phyloP scores from a whole-genome alignment of 1,140 invertebrate genomes.

The Caenorhabditis elegans region DNA sequence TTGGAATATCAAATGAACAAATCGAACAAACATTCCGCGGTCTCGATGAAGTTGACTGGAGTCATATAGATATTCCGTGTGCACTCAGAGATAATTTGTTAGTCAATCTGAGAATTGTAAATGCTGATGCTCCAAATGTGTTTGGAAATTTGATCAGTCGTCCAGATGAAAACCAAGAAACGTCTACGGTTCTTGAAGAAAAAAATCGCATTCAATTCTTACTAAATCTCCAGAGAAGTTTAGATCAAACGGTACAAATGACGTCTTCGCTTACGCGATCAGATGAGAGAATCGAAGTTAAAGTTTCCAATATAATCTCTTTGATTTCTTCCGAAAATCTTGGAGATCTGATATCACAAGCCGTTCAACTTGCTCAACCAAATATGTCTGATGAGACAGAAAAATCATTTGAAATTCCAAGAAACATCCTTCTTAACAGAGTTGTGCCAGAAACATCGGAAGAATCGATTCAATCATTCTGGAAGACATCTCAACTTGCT shows the following conservation, averaged over 20 bases:
- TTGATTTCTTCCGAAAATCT: not conserved
- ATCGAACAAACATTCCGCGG: not conserved
- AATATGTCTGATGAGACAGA: not conserved
- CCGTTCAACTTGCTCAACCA: not conserved
- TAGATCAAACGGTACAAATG: not conserved
- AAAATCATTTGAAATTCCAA: not conserved
- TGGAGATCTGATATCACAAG: not conserved
- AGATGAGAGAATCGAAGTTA: too few species aligned
- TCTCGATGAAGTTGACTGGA: not conserved
- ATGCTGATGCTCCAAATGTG: conserved; percentile 1
- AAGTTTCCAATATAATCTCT: not conserved
- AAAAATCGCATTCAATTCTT: not conserved
- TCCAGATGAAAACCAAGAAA: not conserved
- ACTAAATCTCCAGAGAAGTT: not conserved
- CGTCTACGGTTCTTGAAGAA: not conserved
- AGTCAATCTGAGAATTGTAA: not conserved
- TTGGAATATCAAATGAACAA: not conserved
- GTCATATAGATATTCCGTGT: not conserved
- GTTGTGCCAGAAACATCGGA: not conserved
- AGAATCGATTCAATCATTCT: not conserved
- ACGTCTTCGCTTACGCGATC: not conserved
- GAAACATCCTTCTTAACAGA: not conserved
- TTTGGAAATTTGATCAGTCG: not conserved
- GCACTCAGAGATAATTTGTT: not conserved
- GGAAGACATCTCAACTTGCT: not conserved